Conservation (phyloP, 1,140 invertebrate species). For the Diabrotica undecimpunctata region DNA sequence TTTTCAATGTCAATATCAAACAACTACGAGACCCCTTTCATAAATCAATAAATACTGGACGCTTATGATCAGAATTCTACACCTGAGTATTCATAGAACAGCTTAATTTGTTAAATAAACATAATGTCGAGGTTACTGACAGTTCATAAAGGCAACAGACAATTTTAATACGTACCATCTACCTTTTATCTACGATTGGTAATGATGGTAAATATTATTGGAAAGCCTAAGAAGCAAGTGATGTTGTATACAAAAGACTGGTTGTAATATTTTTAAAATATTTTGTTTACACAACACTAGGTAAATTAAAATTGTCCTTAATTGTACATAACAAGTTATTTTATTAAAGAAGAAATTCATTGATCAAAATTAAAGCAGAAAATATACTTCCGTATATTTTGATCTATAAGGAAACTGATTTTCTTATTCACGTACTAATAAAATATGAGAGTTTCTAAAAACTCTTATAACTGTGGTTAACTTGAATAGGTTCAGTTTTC, state of each 20-base stretch:
- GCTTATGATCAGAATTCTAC: not conserved
- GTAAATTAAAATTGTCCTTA: not conserved
- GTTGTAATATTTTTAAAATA: not conserved
- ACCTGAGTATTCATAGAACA: conserved; percentile 6
- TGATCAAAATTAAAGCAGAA: no score
- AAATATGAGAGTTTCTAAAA: no score
- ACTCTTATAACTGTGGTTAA: no score
- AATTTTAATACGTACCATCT: not conserved
- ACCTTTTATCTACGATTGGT: not conserved
- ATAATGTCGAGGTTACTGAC: conserved; percentile 8
- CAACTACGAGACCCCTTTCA: no score
- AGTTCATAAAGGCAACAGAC: conserved; percentile 7
- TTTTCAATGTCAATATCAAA: no score
- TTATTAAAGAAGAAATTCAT: no score
- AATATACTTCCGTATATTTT: no score
- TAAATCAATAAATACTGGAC: no score
- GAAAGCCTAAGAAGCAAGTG: not conserved
- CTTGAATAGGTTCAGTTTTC: no score
- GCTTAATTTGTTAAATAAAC: conserved; percentile 14
- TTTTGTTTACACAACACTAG: not conserved
- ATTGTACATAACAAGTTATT: no score
- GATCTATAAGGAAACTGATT: no score
- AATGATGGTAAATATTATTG: conserved; percentile 3
- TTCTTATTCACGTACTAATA: no score
- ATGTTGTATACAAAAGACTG: not conserved